Percentiles rank a stretch among this genome's conserved stretches.
Conservation (phyloP, 2,797 vertebrate genomes). For the Toxotes lorentzi region DNA sequence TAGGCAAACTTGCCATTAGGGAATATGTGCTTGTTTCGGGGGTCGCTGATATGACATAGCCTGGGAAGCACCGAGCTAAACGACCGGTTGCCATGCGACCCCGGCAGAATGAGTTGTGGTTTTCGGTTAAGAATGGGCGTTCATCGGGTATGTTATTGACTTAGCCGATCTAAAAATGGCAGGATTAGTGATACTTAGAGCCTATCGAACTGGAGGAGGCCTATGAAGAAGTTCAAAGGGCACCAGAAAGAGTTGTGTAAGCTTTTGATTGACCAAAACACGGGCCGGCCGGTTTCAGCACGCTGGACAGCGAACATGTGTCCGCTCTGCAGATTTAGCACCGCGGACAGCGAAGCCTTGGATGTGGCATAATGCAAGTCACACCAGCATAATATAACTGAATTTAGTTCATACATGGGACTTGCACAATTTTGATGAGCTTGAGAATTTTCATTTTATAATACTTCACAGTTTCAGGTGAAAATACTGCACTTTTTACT, state of each 20-base stretch:
- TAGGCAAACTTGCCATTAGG: not conserved
- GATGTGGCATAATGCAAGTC: not conserved
- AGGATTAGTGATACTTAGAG: not conserved
- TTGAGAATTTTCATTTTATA: not conserved
- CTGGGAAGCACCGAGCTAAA: slow-evolving; percentile 1
- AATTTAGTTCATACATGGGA: not conserved
- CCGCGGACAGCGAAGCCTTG: slow-evolving; percentile 48
- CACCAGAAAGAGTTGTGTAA: not conserved
- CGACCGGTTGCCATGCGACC: slow-evolving; percentile 24
- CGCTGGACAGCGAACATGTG: slow-evolving; percentile 47
- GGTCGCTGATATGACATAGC: slow-evolving; percentile 24
- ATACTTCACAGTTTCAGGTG: not conserved
- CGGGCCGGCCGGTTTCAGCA: slow-evolving; percentile 46
- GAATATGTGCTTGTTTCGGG: not conserved
- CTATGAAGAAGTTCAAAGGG: not conserved
- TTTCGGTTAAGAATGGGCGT: slow-evolving; percentile 2
- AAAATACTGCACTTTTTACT: not conserved
- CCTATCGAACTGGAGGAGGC: not conserved
- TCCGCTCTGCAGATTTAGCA: slow-evolving; percentile 38
- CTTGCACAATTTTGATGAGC: not conserved
- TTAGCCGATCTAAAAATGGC: not conserved
- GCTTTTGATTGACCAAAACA: not conserved
- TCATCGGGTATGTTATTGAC: slow-evolving; percentile 7
- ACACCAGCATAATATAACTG: not conserved
- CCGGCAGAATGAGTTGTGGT: slow-evolving; percentile 17